Evolutionary conservation across 2,888 invertebrate species (phyloP), one percentile per base, ranked within the genome.

Genomic region (Watsonalla binaria): DNA sequence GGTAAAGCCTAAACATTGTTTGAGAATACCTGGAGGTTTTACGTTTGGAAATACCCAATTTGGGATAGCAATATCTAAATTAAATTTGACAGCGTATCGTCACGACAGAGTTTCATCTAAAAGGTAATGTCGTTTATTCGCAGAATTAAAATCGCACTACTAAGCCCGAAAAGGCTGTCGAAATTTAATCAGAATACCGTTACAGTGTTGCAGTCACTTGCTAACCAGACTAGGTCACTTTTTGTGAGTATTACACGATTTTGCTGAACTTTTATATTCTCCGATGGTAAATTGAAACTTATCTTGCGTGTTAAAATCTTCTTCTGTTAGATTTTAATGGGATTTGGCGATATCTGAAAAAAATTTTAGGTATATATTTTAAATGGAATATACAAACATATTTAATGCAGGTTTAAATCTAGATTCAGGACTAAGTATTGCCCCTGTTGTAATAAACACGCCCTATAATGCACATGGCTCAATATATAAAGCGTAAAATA

Each of bases 221-320:
- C 74, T 82, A 88, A 81, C 70, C 81, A 76, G 87, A 87, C 80
- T 80, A 86, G 90, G 90, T 89, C 90, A 88, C 70, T 90, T 90
- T 90, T 90, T 90, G 83, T 86, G 67, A 53, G 58, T 58, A 51
- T 14, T 48, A 49, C 39, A 49, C 49, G 49, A 49, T 9, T 47
- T 48, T 39, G 15, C 37, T 49, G 49, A 37, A 37, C 13, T n/a
- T 37, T 49, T 49, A 49, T 49, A 42, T 49, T 35, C 14, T 33
- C 5, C 47, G n/a, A 24, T 47, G 11, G 33, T 33, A 47, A 24
- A 47, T 47, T 47, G 33, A 47, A 47, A 33, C 11, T 5, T 24
- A 47, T n/a, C 7, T 47, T 15, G n/a, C 2, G 46, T 11, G 6
- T 47, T 34, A n/a, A 9, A n/a, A n/a, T n/a, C n/a, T n/a, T n/a